phyloP scores from a whole-genome alignment of 2,888 invertebrate genomes.

The Rhagophthalmus giganteus region DNA sequence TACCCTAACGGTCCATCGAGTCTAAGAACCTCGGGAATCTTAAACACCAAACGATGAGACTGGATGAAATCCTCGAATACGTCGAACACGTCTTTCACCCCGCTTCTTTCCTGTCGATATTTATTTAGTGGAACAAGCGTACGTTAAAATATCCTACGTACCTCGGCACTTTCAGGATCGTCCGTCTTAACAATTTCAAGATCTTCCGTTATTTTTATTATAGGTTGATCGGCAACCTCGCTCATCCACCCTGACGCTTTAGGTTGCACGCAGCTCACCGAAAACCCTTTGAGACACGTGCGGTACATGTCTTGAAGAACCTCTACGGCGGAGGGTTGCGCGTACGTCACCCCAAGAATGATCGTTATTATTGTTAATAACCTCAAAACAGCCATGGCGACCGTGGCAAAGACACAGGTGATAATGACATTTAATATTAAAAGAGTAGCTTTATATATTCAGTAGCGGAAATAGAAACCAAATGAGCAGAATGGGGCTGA shows the following conservation, averaged over 20 bases:
- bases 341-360: conserved; percentile 25
- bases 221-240: conserved; percentile 66
- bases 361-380: conserved; percentile 12
- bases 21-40: conserved; percentile 68
- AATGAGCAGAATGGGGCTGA: conserved; percentile 49
- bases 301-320: conserved; percentile 68
- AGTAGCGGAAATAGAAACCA: conserved; percentile 54
- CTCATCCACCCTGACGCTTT: conserved; percentile 77
- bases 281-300: conserved; percentile 69
- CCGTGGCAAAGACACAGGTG: conserved; percentile 26
- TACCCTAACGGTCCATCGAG: conserved; percentile 61
- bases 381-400: conserved; percentile 22
- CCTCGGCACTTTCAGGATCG: conserved; percentile 49
- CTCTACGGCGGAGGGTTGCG: conserved; percentile 61
- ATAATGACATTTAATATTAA: conserved; percentile 31
- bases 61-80: conserved; percentile 74
- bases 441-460: conserved; percentile 47
- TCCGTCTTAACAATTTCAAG: conserved; percentile 70
- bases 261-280: conserved; percentile 75
- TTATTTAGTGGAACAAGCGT: neutral
- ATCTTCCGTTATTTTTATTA: conserved; percentile 76
- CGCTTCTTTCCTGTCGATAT: conserved; percentile 54
- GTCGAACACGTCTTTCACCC: conserved; percentile 66
- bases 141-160: conserved; percentile 13
- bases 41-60: conserved; percentile 74